A percentile compares a stretch with the other conserved stretches of the same genome.
phyloP scores from a whole-genome alignment of 2,888 invertebrate species.

The Dioctria linearis region DNA sequence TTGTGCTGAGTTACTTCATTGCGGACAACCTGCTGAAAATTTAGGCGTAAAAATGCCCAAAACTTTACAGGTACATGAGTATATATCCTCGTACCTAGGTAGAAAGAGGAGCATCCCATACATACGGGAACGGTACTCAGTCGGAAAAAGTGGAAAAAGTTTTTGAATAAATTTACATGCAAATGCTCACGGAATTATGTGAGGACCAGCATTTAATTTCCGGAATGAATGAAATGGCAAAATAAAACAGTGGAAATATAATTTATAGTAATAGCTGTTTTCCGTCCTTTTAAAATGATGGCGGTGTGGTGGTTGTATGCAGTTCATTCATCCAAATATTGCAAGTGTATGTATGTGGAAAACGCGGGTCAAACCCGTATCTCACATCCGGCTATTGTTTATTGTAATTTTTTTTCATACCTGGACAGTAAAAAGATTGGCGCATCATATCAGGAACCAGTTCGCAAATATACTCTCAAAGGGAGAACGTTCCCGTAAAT shows the following conservation, averaged over 20 bases:
- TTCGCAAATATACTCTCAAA: not conserved
- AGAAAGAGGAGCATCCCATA: slow-evolving; percentile 1
- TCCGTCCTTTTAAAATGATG: slow-evolving; percentile 46
- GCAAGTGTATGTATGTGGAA: slow-evolving; percentile 29
- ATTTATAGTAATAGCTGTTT: slow-evolving; percentile 52
- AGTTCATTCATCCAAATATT: slow-evolving; percentile 46
- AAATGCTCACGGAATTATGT: slow-evolving; percentile 47
- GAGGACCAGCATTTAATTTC: slow-evolving; percentile 52
- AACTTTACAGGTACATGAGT: not conserved
- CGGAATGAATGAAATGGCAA: slow-evolving; percentile 51
- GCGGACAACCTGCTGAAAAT: slow-evolving; percentile 53
- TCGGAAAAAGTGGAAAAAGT: slow-evolving; percentile 35
- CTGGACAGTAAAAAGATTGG: slow-evolving; percentile 13
- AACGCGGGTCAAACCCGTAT: slow-evolving; percentile 19
- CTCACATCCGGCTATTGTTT: slow-evolving; percentile 44
- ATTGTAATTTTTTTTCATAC: slow-evolving; percentile 12
- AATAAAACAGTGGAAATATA: slow-evolving; percentile 47
- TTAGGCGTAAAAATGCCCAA: slow-evolving; percentile 42
- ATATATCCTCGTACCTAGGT: not conserved
- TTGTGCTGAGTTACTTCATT: slow-evolving; percentile 50
- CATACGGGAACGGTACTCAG: slow-evolving; percentile 24
- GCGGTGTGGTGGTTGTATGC: not conserved
- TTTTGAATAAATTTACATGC: slow-evolving; percentile 51
- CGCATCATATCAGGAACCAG: not conserved
- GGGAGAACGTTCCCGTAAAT: not conserved